phyloP scores from a whole-genome alignment of 2,888 invertebrate genomes.

The Liposcelis brunnea region DNA sequence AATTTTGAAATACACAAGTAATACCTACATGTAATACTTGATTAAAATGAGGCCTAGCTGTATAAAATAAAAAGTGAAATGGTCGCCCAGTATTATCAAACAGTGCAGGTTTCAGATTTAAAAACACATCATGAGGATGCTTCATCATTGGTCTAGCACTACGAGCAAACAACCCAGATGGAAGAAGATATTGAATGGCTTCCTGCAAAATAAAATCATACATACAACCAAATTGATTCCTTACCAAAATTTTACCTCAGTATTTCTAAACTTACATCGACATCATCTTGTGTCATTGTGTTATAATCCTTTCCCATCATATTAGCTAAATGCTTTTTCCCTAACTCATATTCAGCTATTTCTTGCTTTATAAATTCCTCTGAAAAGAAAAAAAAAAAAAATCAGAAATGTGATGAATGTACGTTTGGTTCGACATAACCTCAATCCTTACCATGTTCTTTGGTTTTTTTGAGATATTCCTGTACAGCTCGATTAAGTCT shows the following conservation, averaged over 20 bases:
- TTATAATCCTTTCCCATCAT: constrained; percentile 96
- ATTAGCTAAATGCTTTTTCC: constrained; percentile 89
- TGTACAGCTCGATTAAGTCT: constrained; percentile 70
- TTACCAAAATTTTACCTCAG: constrained; percentile 16
- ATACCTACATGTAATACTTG: constrained; percentile 56
- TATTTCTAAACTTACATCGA: constrained; percentile 45
- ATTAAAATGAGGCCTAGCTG: constrained; percentile 71
- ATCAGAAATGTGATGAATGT: constrained; percentile 9
- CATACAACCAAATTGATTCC: too few relatives aligned
- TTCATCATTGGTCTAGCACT: constrained; percentile 79
- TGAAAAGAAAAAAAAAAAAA: constrained; percentile 20
- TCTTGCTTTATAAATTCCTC: constrained; percentile 69
- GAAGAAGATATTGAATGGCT: constrained; percentile 87
- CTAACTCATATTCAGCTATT: constrained; percentile 67
- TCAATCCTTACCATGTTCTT: constrained; percentile 42
- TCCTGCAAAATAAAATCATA: constrained; percentile 37
- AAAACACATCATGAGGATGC: constrained; percentile 75
- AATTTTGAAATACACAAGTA: neutral
- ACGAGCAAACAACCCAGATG: constrained; percentile 76
- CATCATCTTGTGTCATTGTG: constrained; percentile 68
- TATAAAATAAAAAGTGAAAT: constrained; percentile 81
- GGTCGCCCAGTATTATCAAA: constrained; percentile 86
- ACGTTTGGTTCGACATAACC: constrained; percentile 2
- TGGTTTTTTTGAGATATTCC: constrained; percentile 67
- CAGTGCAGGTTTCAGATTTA: constrained; percentile 67